phyloP scores from a whole-genome alignment of 1,140 invertebrate species.

The Bombus confusus region DNA sequence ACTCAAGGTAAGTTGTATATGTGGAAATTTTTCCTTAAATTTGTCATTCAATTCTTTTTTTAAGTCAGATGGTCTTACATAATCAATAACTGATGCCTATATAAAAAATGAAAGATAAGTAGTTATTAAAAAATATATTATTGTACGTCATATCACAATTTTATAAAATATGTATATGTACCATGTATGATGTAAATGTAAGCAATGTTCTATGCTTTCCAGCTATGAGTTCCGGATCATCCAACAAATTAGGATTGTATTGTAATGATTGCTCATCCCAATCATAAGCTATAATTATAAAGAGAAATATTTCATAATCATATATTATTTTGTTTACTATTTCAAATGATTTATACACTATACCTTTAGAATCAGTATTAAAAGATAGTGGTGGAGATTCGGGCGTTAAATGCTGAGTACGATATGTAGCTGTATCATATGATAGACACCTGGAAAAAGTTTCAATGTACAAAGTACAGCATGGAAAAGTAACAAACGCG shows the following conservation, averaged over 20 bases:
- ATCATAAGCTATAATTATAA: conserved; percentile 75
- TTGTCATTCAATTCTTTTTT: conserved; percentile 99
- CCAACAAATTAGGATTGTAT: conserved; percentile 94
- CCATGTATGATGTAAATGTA: conserved; percentile 97
- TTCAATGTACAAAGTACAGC: not conserved
- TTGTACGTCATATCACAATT: not conserved
- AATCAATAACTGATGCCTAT: conserved; percentile 96
- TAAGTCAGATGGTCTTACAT: conserved; percentile 97
- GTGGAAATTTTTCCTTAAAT: conserved; percentile 97
- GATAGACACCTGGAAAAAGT: conserved; percentile 88
- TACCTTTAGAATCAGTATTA: conserved; percentile 83
- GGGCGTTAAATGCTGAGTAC: conserved; percentile 82
- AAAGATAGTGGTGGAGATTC: conserved; percentile 85
- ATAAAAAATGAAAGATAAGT: conserved; percentile 63
- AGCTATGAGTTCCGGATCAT: conserved; percentile 97
- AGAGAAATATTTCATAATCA: conserved; percentile 14
- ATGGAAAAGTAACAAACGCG: conserved; percentile 24
- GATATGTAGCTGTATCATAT: conserved; percentile 87
- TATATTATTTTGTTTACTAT: not conserved
- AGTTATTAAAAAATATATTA: conserved; percentile 29
- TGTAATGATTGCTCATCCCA: conserved; percentile 83
- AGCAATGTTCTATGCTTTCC: conserved; percentile 96
- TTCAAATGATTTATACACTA: conserved; percentile 16
- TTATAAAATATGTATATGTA: conserved; percentile 67
- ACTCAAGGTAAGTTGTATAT: conserved; percentile 97